These are phyloP conservation scores for Drosophila robusta DNA, from an alignment of 2,888 invertebrate species.

Conservation along the genomic window DNA sequence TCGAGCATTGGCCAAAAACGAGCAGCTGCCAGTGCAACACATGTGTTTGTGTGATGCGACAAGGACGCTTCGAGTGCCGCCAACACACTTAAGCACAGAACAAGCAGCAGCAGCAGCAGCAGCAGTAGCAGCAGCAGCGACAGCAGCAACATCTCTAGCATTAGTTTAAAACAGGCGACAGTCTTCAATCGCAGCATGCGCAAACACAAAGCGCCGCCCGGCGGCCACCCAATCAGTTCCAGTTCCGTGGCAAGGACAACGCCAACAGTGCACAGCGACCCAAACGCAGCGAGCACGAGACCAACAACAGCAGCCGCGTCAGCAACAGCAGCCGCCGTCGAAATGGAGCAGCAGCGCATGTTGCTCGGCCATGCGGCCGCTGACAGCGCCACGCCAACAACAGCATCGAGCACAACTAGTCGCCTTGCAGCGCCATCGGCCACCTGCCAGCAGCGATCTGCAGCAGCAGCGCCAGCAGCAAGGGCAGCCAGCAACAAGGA, in stretches of 20 bases:
- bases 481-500: constrained; percentile 53
- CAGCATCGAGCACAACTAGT: constrained; percentile 46
- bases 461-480: constrained; percentile 35
- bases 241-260: constrained; percentile 63
- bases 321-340: constrained; percentile 32
- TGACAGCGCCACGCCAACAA: constrained; percentile 31
- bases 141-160: constrained; percentile 31
- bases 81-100: constrained; percentile 58
- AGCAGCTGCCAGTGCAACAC: constrained; percentile 56
- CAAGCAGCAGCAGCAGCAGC: constrained; percentile 24
- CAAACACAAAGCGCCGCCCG: constrained; percentile 75
- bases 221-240: constrained; percentile 49
- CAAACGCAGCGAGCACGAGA: constrained; percentile 15
- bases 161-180: constrained; percentile 51
- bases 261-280: constrained; percentile 50
- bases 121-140: constrained; percentile 12
- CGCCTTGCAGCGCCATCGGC: constrained; percentile 42
- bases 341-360: constrained; percentile 61
- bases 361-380: constrained; percentile 56
- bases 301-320: constrained; percentile 20
- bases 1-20: constrained; percentile 33
- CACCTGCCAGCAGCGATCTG: constrained; percentile 43
- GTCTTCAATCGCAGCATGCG: constrained; percentile 73
- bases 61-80: constrained; percentile 77
- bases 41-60: constrained; percentile 75